Base-by-base conservation (phyloP, 2,888 invertebrate species). In the Volucella inflata region DNA sequence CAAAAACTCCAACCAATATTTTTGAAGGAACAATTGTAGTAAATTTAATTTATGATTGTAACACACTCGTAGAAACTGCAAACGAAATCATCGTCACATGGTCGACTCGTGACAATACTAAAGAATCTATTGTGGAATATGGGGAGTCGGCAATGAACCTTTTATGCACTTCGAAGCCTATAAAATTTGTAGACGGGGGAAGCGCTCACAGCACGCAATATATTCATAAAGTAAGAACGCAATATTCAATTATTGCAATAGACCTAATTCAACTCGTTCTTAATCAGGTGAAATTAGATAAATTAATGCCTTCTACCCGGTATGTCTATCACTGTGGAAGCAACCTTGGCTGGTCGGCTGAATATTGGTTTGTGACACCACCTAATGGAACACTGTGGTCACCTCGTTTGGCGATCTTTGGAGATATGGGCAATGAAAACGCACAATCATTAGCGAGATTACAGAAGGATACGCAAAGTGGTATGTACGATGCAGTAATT, bases 391-490 rank as follows among this genome's bases (percentile, higher is more conserved):
- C 93, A 30, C 90, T 95, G 87, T 98, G 97, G 97, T 93, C 95
- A 16, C 97, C 98, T 0, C 94, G 94, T 16, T 93, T 98, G 50
- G 98, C 96, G 36, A 94, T 99, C 88, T 98, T 95, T 90, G 99
- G 99, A 0, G 99, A 99, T 91, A 95, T 99, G 96, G 99, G 99
- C 40, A 97, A 96, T 90, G 95, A 95, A 88, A 98, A 98, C 92
- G 97, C 98, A 1, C 93, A 94, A 92, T 97, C 98, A 0, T 93
- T 99, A 71, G 94, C 96, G 0, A 94, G 96, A 85, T 92, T 99
- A 8, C 97, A 98, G 92, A 94, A 96, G 88, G 98, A 98, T 90
- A 94, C 96, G 0, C 95, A 97, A 89, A 93, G 94, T 53, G 96
- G 95, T 10, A 92, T 95, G 90, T 98, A 97, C 91, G 97, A 98